Evolutionary conservation across 2,888 invertebrate species (phyloP).

Genomic region (Oithona nana): DNA sequence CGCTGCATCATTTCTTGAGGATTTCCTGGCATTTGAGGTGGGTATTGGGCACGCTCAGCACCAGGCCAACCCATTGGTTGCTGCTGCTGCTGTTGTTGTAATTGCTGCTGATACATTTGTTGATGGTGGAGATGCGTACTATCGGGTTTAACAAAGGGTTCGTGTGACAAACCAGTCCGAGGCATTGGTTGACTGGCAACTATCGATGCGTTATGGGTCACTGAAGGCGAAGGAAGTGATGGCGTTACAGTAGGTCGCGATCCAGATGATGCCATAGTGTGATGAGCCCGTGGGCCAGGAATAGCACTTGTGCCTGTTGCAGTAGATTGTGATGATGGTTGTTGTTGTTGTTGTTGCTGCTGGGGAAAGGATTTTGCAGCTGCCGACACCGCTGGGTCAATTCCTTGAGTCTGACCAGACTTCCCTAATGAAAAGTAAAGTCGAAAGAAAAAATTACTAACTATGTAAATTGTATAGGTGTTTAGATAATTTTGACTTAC

Average conservation of each 20-base stretch:
- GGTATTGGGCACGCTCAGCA: neutral
- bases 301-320: no score
- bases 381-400: no score
- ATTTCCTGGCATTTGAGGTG: neutral
- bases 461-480: no score
- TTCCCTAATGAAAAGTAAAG: constrained; percentile 1
- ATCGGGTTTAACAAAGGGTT: neutral
- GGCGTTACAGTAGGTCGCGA: neutral
- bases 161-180: neutral
- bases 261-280: neutral
- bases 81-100: neutral
- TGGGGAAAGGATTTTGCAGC: no score
- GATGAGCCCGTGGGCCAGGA: neutral
- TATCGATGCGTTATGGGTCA: neutral
- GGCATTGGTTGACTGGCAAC: neutral
- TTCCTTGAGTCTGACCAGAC: no score
- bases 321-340: no score
- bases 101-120: neutral
- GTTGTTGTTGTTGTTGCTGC: no score
- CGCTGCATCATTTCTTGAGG: neutral
- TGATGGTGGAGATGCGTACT: no score
- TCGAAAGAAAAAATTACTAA: constrained; percentile 9
- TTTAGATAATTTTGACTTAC: neutral
- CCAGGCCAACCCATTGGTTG: neutral
- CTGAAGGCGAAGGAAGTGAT: neutral